phyloP scores from a whole-genome alignment of 2,113 vertebrate species.

The Xyrauchen texanus region DNA sequence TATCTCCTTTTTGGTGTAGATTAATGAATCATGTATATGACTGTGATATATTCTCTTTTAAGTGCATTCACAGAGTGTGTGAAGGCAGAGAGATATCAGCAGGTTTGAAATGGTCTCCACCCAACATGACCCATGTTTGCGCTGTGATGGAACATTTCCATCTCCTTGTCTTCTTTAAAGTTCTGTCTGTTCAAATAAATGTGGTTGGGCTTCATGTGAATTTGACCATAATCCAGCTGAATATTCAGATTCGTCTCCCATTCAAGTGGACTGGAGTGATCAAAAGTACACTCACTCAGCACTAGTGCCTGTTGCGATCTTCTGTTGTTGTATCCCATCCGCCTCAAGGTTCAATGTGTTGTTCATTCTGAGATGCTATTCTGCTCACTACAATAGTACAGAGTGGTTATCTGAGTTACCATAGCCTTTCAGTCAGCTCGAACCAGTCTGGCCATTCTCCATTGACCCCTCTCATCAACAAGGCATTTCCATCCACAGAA shows the following conservation, averaged over 20 bases:
- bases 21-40: constrained; percentile 44
- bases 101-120: constrained; percentile 25
- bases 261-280: not conserved
- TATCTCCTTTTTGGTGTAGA: constrained; percentile 35
- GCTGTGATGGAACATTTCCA: not conserved
- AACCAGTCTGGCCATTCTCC: no score
- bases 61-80: constrained; percentile 20
- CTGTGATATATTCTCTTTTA: constrained; percentile 55
- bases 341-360: no score
- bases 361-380: no score
- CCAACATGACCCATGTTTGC: constrained; percentile 3
- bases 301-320: no score
- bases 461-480: no score
- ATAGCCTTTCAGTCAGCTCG: no score
- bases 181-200: constrained; percentile 28
- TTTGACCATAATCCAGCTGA: not conserved
- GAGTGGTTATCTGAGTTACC: no score
- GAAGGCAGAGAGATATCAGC: not conserved
- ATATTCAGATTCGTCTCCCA: constrained; percentile 6
- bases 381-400: no score
- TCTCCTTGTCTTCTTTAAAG: not conserved
- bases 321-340: no score
- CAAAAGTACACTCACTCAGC: no score
- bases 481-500: no score
- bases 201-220: constrained; percentile 5